Percentiles rank a stretch among this genome's conserved stretches.
Conservation (phyloP, 2,888 invertebrate genomes). For the Margaritifera margaritifera region DNA sequence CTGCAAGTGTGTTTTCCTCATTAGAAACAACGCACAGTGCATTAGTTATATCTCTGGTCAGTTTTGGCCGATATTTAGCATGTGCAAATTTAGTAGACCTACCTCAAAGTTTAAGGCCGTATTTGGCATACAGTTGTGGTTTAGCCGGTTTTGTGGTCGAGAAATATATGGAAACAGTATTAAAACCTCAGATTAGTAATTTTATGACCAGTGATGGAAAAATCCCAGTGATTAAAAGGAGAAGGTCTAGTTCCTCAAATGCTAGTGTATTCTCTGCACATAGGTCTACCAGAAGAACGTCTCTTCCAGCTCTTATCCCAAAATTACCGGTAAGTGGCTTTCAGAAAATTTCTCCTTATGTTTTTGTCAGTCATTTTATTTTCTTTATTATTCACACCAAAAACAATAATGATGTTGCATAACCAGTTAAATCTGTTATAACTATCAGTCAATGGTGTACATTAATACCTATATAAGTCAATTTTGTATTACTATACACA, state of each 20-base stretch:
- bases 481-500: no score
- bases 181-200: slow-evolving; percentile 64
- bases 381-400: no score
- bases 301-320: slow-evolving; percentile 71
- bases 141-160: slow-evolving; percentile 67
- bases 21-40: slow-evolving; percentile 66
- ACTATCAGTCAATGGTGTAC: no score
- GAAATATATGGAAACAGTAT: slow-evolving; percentile 70
- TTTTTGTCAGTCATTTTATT: no score
- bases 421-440: no score
- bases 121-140: slow-evolving; percentile 68
- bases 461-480: no score
- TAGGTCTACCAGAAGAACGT: slow-evolving; percentile 69
- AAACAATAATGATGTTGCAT: no score
- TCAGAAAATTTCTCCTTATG: no score
- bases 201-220: slow-evolving; percentile 68
- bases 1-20: slow-evolving; percentile 67
- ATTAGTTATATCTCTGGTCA: slow-evolving; percentile 64
- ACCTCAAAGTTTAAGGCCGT: slow-evolving; percentile 63
- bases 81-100: slow-evolving; percentile 63
- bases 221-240: slow-evolving; percentile 68
- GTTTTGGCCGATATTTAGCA: slow-evolving; percentile 67
- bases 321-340: slow-evolving; percentile 61
- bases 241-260: slow-evolving; percentile 67
- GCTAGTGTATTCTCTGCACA: slow-evolving; percentile 62